Evolutionary conservation across 2,113 vertebrate genomes (phyloP).

Genomic region (Hydropotes inermis): DNA sequence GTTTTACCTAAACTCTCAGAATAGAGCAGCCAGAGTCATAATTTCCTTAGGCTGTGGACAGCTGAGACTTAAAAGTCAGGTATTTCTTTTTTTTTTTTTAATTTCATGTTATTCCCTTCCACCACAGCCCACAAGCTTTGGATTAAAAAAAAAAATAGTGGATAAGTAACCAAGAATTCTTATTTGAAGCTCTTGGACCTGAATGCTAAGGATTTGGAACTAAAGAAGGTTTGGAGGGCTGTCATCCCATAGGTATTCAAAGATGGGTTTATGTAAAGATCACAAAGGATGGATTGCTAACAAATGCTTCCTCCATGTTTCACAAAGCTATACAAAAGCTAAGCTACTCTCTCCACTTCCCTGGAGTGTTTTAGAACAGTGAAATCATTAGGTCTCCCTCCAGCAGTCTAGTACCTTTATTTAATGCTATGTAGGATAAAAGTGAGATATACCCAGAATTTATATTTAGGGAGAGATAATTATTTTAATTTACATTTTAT

Average conservation of each 20-base stretch:
- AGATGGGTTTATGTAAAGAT: not conserved
- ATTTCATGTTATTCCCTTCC: not conserved
- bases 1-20: slow-evolving; percentile 41
- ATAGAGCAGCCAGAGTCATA: not conserved
- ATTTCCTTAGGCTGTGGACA: slow-evolving; percentile 8
- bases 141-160: not conserved
- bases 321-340: not conserved
- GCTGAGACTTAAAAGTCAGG: not conserved
- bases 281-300: not conserved
- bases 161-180: not conserved
- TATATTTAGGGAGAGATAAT: not conserved
- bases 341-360: not conserved
- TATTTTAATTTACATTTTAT: slow-evolving; percentile 13
- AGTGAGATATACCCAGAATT: not conserved
- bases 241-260: not conserved
- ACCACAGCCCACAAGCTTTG: not conserved
- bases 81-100: not conserved
- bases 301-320: not conserved
- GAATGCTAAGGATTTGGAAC: not conserved
- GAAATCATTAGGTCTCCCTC: not conserved
- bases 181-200: not conserved
- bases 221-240: not conserved
- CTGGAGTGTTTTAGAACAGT: not conserved
- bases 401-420: not conserved
- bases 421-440: not conserved